Percentiles rank a stretch among this genome's conserved stretches.
These are phyloP conservation scores for Silvanus unidentatus DNA, from an alignment of 2,888 invertebrate genomes.

Conservation along the genomic window DNA sequence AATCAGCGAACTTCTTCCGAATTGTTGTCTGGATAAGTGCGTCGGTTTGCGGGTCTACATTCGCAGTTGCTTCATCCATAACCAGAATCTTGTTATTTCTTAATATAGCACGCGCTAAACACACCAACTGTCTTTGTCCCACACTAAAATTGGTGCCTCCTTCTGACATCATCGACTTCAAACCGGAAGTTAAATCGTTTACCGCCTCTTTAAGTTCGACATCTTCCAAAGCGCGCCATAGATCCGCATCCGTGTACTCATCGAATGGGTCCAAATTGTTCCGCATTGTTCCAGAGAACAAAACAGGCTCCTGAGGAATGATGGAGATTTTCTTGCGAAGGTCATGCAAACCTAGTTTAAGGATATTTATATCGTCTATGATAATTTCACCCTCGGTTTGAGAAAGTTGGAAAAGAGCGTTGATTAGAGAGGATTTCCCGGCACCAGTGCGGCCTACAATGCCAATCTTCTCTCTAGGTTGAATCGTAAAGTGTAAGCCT, in stretches of 20 bases:
- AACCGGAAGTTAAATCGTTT: constrained; percentile 48
- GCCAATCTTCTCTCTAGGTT: constrained; percentile 67
- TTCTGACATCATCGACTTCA: constrained; percentile 51
- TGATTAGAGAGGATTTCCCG: constrained; percentile 65
- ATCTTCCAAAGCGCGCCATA: constrained; percentile 81
- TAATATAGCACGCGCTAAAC: constrained; percentile 59
- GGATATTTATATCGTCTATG: constrained; percentile 57
- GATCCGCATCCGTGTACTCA: constrained; percentile 60
- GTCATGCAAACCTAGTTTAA: constrained; percentile 49
- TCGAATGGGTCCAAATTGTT: constrained; percentile 88
- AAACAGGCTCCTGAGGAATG: constrained; percentile 57
- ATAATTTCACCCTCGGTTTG: constrained; percentile 52
- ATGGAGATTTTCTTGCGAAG: constrained; percentile 52
- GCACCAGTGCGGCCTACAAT: constrained; percentile 82
- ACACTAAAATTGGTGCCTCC: constrained; percentile 50
- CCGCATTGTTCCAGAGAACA: constrained; percentile 79
- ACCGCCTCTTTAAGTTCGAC: constrained; percentile 64
- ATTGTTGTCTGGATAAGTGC: constrained; percentile 72
- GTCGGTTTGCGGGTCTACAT: constrained; percentile 74
- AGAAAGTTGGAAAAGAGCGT: constrained; percentile 63
- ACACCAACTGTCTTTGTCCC: constrained; percentile 62
- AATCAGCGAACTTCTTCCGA: constrained; percentile 64
- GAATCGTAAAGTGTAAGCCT: constrained; percentile 60
- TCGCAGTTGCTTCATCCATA: constrained; percentile 71
- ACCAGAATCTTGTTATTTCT: constrained; percentile 44